Percentiles rank a stretch among this genome's conserved stretches.
Evolutionary conservation across 2,113 vertebrate genomes (phyloP).

Genomic region (Malurus alboscapulatus): DNA sequence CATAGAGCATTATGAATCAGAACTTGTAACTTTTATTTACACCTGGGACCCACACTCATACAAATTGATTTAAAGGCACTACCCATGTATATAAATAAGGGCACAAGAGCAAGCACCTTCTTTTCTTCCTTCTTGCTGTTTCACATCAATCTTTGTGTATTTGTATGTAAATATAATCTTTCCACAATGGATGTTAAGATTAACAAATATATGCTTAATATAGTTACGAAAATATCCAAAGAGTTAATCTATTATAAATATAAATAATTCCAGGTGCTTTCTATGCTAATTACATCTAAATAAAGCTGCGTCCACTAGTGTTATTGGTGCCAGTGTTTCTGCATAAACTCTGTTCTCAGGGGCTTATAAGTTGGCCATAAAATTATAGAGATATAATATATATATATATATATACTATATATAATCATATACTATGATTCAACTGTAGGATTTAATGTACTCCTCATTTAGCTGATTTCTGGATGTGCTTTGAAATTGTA

Average conservation of each 20-base stretch:
- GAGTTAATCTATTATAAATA: conserved; percentile 55
- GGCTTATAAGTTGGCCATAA: conserved; percentile 51
- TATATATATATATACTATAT: background rate
- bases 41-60: background rate
- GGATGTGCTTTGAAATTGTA: conserved; percentile 35
- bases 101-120: conserved; percentile 12
- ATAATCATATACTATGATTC: background rate
- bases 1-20: background rate
- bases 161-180: conserved; percentile 56
- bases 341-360: conserved; percentile 67
- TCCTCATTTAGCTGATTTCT: conserved; percentile 20
- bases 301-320: background rate
- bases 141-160: background rate
- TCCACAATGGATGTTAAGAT: background rate
- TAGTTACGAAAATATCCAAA: conserved; percentile 51
- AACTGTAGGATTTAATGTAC: conserved; percentile 50
- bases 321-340: conserved; percentile 51
- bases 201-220: conserved; percentile 51
- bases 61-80: conserved; percentile 10
- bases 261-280: conserved; percentile 42
- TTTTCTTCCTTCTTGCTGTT: conserved; percentile 3
- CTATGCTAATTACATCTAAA: conserved; percentile 15
- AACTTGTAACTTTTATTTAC: background rate
- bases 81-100: background rate
- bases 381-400: conserved; percentile 21